A percentile compares a stretch with the other conserved stretches of the same genome.
Evolutionary conservation across 2,888 invertebrate genomes (phyloP).

Genomic region (Clitarchus hookeri): DNA sequence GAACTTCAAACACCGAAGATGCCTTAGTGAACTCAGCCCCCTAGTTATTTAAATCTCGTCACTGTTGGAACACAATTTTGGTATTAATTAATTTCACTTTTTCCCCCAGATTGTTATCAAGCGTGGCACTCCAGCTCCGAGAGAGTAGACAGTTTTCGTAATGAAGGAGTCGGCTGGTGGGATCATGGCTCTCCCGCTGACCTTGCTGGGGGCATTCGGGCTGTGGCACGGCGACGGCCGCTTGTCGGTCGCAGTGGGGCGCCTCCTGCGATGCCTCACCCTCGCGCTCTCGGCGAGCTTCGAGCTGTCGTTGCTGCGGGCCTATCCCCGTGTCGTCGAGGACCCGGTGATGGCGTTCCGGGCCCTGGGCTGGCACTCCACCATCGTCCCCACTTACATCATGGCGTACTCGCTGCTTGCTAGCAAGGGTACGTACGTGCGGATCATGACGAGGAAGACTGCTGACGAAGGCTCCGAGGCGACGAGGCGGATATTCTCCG

Average conservation of each 20-base stretch:
- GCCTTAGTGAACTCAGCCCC: too few relatives aligned
- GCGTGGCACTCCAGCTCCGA: too few relatives aligned
- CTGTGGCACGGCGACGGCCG: background rate
- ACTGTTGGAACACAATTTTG: too few relatives aligned
- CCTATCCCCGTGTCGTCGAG: background rate
- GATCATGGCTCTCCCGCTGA: background rate
- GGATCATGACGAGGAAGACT: background rate
- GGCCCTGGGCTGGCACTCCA: background rate
- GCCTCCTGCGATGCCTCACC: background rate
- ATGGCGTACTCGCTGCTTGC: background rate
- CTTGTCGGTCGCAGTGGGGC: background rate
- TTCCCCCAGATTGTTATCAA: too few relatives aligned
- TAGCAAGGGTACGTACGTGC: background rate
- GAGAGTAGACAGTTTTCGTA: too few relatives aligned
- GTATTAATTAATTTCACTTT: too few relatives aligned
- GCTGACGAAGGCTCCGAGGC: background rate
- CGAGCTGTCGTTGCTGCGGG: background rate
- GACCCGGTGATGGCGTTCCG: background rate
- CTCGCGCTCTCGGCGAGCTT: background rate
- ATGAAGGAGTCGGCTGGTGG: background rate
- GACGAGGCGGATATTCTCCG: background rate
- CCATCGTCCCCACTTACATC: conserved; percentile 1
- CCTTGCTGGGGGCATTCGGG: background rate
- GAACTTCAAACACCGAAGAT: too few relatives aligned
- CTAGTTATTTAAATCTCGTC: too few relatives aligned